Evolutionary conservation across 2,888 invertebrate species (phyloP), one percentile per base, ranked within the genome.

Genomic region (Temnothorax rugatulus): DNA sequence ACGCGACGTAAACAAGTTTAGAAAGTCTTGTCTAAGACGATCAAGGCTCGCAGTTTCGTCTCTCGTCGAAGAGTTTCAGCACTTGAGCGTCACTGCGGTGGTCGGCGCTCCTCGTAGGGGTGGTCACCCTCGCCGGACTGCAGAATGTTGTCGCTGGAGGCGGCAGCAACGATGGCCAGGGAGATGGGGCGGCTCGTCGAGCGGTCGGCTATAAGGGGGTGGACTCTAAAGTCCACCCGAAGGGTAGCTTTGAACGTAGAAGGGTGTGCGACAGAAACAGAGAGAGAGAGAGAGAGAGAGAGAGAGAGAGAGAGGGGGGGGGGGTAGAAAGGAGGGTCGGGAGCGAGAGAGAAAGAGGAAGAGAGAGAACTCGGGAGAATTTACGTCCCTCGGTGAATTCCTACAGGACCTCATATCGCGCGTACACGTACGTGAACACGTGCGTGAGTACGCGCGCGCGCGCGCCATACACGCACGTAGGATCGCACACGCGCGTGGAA

Each of bases 131-230:
- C 93, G 92, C 91, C 91, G 92, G 92, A 87, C 93, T 92, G 93
- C 92, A 93, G 94, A 94, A 94, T 93, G 94, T 94, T 93, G 94
- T 93, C 93, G 94, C 93, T 94, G 92, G 93, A 94, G 94, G 94
- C 94, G 91, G 93, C 90, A 89, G 91, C 90, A 89, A 90, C 92
- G 92, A 91, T 91, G 92, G 91, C 86, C 89, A 91, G 91, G 90
- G 91, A 91, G 84, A 92, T 90, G 89, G 92, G 91, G 88, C 88
- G 92, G 89, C 79, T 83, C 71, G 87, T 84, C 81, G 90, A 92
- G 91, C 88, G 90, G 89, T 85, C 86, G 88, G 91, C 88, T 89
- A 77, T 77, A 88, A 91, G 92, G 90, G 88, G 92, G 90, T 92
- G 93, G 93, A 93, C 91, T 94, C 93, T 94, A 94, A 94, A 94